Conservation (phyloP, 2,797 vertebrate species). For the Carcharodon carcharias region DNA sequence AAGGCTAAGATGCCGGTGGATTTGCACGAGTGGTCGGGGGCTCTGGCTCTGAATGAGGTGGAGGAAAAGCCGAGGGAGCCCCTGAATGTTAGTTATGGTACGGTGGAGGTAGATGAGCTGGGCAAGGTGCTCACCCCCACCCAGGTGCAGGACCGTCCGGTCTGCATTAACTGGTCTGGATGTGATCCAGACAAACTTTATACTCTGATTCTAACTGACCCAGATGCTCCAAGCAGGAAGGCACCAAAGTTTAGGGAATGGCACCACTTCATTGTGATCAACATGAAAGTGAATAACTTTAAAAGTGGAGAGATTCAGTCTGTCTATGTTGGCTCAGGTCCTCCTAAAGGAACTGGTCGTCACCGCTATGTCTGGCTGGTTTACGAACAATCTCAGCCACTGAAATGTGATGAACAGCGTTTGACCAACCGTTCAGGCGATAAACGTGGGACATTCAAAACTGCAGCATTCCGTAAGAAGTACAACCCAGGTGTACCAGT, state of each 20-base stretch:
- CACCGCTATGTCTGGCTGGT: constrained; percentile 96
- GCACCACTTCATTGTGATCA: too few species aligned
- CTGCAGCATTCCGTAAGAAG: constrained; percentile 76
- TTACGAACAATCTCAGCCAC: constrained; percentile 71
- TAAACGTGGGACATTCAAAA: constrained; percentile 75
- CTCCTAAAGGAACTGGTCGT: too few species aligned
- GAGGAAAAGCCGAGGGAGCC: constrained; percentile 69
- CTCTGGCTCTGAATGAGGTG: constrained; percentile 73
- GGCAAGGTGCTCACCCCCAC: constrained; percentile 88
- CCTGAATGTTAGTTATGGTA: constrained; percentile 67
- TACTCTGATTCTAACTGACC: constrained; percentile 82
- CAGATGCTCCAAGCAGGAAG: constrained; percentile 84
- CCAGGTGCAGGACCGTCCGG: constrained; percentile 77
- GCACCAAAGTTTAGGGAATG: constrained; percentile 85
- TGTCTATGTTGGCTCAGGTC: too few species aligned
- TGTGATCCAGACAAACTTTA: constrained; percentile 77
- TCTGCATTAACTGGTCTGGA: constrained; percentile 75
- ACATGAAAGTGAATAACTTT: too few species aligned
- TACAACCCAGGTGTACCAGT: constrained; percentile 69
- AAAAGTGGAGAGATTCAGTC: too few species aligned
- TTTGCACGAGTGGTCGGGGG: constrained; percentile 69
- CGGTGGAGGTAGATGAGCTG: constrained; percentile 71
- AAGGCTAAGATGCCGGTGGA: constrained; percentile 67
- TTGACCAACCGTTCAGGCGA: constrained; percentile 79
- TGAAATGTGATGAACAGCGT: too few species aligned